Percentiles rank a stretch among this genome's conserved stretches.
Evolutionary conservation across 1,140 invertebrate genomes (phyloP).

Genomic region (Magallana angulata): DNA sequence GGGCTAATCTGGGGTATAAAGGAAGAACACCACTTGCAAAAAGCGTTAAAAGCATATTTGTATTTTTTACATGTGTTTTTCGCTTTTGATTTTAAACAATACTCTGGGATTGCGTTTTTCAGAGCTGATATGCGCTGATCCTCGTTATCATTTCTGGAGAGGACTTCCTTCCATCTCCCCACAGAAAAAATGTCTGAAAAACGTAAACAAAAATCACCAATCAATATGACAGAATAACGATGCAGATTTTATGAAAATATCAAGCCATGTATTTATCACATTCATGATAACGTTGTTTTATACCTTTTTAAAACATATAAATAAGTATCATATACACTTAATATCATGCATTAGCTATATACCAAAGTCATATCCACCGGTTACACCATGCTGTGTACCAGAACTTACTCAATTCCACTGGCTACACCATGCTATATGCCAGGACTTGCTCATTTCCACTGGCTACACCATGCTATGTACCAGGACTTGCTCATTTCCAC

Average conservation of each 20-base stretch:
- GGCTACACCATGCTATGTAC: no score
- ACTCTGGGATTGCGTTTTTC: background rate
- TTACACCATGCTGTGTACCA: no score
- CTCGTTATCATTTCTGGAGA: background rate
- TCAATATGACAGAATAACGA: background rate
- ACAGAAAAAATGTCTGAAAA: constrained; percentile 44
- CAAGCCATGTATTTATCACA: no score
- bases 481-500: no score
- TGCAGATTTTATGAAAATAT: background rate
- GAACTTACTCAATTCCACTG: no score
- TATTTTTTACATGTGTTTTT: constrained; percentile 43
- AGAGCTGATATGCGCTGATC: constrained; percentile 34
- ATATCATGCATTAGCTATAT: background rate
- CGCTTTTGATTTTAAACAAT: constrained; percentile 16
- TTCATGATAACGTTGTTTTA: no score
- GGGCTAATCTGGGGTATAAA: background rate
- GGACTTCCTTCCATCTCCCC: constrained; percentile 34
- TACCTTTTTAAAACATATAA: constrained; percentile 8
- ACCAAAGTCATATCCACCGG: background rate
- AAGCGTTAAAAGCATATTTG: constrained; percentile 3
- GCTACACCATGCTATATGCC: no score
- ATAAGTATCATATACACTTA: background rate
- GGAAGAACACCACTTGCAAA: constrained; percentile 8
- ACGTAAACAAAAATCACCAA: constrained; percentile 14
- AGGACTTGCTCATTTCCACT: no score